Evolutionary conservation across 1,140 invertebrate species (phyloP).

Genomic region (Aphidius gifuensis): DNA sequence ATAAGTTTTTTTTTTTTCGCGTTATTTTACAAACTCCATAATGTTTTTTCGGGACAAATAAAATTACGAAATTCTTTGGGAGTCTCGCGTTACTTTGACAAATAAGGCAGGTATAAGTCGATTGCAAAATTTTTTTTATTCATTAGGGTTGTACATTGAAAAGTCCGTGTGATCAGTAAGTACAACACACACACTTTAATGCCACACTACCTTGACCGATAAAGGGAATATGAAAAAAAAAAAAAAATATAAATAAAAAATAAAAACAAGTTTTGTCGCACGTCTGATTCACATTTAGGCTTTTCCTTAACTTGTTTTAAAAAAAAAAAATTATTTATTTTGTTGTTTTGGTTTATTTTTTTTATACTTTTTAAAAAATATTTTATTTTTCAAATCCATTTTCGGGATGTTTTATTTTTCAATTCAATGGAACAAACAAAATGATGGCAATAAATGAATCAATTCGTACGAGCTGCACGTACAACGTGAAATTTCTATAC

Average conservation of each 20-base stretch:
- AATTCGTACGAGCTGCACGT: not conserved
- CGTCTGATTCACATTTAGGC: slow-evolving; percentile 27
- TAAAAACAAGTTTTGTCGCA: slow-evolving; percentile 26
- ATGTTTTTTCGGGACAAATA: too few relatives aligned
- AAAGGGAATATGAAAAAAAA: slow-evolving; percentile 34
- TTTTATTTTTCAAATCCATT: too few relatives aligned
- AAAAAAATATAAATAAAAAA: too few relatives aligned
- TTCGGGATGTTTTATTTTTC: not conserved
- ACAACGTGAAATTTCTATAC: not conserved
- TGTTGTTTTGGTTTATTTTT: not conserved
- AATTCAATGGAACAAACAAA: not conserved
- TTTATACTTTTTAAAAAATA: too few relatives aligned
- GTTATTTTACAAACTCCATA: not conserved
- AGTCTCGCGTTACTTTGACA: slow-evolving; percentile 30
- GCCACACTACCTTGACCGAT: slow-evolving; percentile 39
- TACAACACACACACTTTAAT: slow-evolving; percentile 19
- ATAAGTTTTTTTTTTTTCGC: not conserved
- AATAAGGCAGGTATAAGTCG: slow-evolving; percentile 29
- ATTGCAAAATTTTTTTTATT: slow-evolving; percentile 39
- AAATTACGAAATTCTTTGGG: too few relatives aligned
- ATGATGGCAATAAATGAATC: not conserved
- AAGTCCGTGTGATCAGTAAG: slow-evolving; percentile 12
- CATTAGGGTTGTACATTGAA: slow-evolving; percentile 34
- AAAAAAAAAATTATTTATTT: not conserved
- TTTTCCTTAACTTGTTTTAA: slow-evolving; percentile 5